phyloP scores from a whole-genome alignment of 2,888 invertebrate species.

The Orthonevra nobilis region DNA sequence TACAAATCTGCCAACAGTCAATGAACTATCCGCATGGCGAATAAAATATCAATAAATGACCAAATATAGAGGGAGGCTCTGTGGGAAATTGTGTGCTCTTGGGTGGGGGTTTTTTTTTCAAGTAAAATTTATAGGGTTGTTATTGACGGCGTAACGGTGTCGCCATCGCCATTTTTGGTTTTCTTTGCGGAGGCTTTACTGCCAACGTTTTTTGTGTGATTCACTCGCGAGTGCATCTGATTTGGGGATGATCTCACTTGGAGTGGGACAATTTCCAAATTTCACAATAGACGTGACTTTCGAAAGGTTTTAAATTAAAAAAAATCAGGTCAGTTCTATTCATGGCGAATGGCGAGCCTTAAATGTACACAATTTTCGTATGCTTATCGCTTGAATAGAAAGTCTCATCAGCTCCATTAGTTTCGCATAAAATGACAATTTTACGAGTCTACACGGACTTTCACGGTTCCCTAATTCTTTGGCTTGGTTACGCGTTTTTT shows the following conservation, averaged over 20 bases:
- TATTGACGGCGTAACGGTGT: conserved; percentile 26
- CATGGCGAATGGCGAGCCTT: background rate
- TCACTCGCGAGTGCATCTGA: conserved; percentile 21
- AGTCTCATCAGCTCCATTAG: no score
- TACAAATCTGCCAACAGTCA: conserved; percentile 53
- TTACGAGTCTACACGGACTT: no score
- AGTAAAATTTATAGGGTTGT: conserved; percentile 53
- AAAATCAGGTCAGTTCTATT: conserved; percentile 35
- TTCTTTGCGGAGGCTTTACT: conserved; percentile 16
- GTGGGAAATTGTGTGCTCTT: conserved; percentile 14
- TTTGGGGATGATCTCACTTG: conserved; percentile 54
- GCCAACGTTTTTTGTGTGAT: conserved; percentile 18
- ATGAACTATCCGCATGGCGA: conserved; percentile 53
- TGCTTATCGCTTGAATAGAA: no score
- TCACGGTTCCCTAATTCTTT: no score
- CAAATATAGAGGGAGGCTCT: conserved; percentile 33
- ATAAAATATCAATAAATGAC: conserved; percentile 51
- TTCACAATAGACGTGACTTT: conserved; percentile 15
- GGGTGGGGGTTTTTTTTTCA: conserved; percentile 23
- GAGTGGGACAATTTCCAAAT: conserved; percentile 33
- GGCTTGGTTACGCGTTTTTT: no score
- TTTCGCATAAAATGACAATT: no score
- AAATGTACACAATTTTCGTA: no score
- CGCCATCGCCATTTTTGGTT: conserved; percentile 28
- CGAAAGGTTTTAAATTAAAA: background rate